A percentile compares a stretch with the other conserved stretches of the same genome.
Evolutionary conservation across 2,888 invertebrate genomes (phyloP).

Genomic region (Pandemis heparana): DNA sequence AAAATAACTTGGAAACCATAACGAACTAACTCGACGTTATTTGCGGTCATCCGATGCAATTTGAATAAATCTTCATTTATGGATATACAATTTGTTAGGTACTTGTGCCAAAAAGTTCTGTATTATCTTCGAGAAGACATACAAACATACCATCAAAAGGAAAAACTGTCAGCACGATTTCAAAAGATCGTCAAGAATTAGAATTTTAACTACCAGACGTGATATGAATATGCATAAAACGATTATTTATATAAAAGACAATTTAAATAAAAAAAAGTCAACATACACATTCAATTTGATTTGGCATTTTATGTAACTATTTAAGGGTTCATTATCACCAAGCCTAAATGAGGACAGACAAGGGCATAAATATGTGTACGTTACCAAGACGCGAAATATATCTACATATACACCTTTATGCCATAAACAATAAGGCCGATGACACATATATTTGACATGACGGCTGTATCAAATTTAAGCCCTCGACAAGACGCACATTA

Average conservation of each 20-base stretch:
- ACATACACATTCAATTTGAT: background rate
- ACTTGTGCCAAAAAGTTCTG: background rate
- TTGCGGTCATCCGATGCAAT: constrained; percentile 1
- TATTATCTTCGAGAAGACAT: too few species aligned
- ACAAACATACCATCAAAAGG: background rate
- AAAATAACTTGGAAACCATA: constrained; percentile 20
- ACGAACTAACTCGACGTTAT: background rate
- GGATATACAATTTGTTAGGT: too few species aligned
- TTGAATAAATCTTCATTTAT: background rate
- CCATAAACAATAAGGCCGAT: too few species aligned
- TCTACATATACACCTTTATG: too few species aligned
- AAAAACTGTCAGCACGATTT: background rate
- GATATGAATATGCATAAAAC: constrained; percentile 2
- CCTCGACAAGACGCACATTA: too few species aligned
- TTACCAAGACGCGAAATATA: too few species aligned
- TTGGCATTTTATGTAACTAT: background rate
- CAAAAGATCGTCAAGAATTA: background rate
- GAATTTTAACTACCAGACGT: background rate
- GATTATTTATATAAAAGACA: background rate
- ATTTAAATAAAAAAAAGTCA: background rate
- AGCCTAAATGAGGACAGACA: background rate
- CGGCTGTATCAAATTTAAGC: too few species aligned
- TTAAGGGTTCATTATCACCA: background rate
- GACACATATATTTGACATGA: too few species aligned
- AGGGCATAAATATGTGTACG: too few species aligned